Evolutionary conservation across 2,888 invertebrate genomes (phyloP), one percentile per base, ranked within the genome.

Genomic region (Athalia rosae): DNA sequence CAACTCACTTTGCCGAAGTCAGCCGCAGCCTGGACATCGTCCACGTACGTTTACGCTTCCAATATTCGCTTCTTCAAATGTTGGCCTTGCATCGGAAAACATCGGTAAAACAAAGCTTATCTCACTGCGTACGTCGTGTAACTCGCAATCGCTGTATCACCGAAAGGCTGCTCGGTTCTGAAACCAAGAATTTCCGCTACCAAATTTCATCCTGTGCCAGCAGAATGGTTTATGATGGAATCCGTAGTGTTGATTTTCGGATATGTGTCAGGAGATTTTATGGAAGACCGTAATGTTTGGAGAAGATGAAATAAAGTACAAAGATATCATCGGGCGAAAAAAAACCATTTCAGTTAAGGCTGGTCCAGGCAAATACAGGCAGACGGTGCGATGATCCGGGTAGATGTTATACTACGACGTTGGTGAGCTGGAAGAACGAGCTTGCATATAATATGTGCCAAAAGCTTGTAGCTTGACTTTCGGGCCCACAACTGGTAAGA

Each of bases 371-470:
- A 28, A 28, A 28, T 28, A 45, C 43, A 9, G n/a, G 28, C 69
- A 43, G 71, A 67, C 67, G n/a, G 50, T 28, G 11, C 48, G 53
- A 76, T 53, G 56, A 47, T 76, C 45, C 45, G 76, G 43, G 66
- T 15, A 45, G 28, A 76, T 13, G 41, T 64, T 13, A 41, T 64
- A 9, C 41, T 13, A 2, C 3, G 4, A 56, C 9, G 15, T 15
- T 56, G 15, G 4, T 9, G 41, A 50, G 48, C 58, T 50, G 15
- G 48, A 13, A 13, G n/a, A 77, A 45, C 45, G n/a, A 66, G 28
- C 48, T 58, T 59, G 77, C 59, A 69, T 77, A 59, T 59, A 50
- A 69, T 69, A 71, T 77, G 66, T 71, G 77, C 69, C 77, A 71
- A 71, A 77, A 77, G 59, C 61, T 61, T 13, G 61, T 67, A 47